phyloP scores from a whole-genome alignment of 2,797 vertebrate species.

The Sternarchorhynchus goeldii region DNA sequence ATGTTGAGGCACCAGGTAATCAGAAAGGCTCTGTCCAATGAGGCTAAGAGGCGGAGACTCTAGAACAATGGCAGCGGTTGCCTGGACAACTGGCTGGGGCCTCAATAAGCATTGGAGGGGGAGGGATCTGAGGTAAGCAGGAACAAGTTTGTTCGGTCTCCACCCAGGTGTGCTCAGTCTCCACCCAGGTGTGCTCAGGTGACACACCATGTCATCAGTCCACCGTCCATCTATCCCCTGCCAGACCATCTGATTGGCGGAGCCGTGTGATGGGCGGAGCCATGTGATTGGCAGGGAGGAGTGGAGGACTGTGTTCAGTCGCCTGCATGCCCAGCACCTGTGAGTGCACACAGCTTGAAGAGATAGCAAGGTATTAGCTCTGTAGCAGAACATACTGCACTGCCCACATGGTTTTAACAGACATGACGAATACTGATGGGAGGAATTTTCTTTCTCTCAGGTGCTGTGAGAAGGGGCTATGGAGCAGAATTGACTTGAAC shows the following conservation, averaged over 20 bases:
- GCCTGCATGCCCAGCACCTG: constrained; percentile 90
- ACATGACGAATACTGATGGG: too few relatives aligned
- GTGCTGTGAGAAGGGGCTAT: constrained; percentile 95
- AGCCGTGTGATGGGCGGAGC: constrained; percentile 80
- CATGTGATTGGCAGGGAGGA: constrained; percentile 90
- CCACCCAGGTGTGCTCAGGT: constrained; percentile 93
- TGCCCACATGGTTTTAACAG: background rate
- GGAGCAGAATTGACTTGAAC: constrained; percentile 92
- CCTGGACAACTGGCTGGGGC: constrained; percentile 82
- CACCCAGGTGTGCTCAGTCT: constrained; percentile 85
- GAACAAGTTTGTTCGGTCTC: constrained; percentile 74
- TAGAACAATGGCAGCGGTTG: constrained; percentile 75
- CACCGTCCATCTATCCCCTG: constrained; percentile 93
- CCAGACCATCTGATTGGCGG: constrained; percentile 80
- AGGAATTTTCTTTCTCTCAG: constrained; percentile 61
- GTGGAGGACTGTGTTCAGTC: constrained; percentile 93
- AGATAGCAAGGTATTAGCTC: constrained; percentile 84
- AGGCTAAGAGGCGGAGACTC: constrained; percentile 76
- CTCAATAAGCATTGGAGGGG: constrained; percentile 78
- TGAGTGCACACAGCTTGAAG: constrained; percentile 96
- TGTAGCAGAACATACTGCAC: background rate
- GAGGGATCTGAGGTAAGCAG: constrained; percentile 73
- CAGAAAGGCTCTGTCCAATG: constrained; percentile 62
- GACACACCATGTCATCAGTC: constrained; percentile 95
- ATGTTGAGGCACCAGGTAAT: constrained; percentile 81